Base-by-base conservation (phyloP, 1,140 invertebrate genomes). In the Drosophila chauvacae region DNA sequence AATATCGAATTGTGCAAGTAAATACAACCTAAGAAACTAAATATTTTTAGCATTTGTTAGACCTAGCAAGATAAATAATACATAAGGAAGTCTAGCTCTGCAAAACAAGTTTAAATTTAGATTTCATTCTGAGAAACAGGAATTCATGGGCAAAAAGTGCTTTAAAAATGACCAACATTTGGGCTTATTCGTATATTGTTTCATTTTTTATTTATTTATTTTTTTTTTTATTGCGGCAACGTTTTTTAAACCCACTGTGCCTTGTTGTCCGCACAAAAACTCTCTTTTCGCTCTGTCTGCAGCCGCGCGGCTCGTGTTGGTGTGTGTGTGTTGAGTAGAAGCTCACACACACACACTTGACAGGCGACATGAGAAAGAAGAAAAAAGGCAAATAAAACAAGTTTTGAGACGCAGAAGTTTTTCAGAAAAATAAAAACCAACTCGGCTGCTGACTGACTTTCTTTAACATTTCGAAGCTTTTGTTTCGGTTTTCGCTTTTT, bases 361-460 rank as follows among this genome's bases (percentile, higher is more conserved):
- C 57, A 37, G n/a, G 33, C 45, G 28, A 45, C 50, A 39, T 48
- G 47, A 55, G 75, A 59, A 70, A 65, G 48, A 64, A 81, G 53
- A 74, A 70, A 68, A 63, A 80, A 73, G 60, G 57, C 62, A 65
- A 72, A 69, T 55, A 86, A 84, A 87, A 88, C 80, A 77, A 88
- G 80, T 80, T 88, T 83, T 84, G 75, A 70, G 76, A 71, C 81
- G 80, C 84, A 88, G 84, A 90, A 88, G 84, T 88, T 88, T 90
- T 87, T 72, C 64, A 75, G 62, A 66, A 69, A 59, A 66, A 68
- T 57, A 56, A 72, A 56, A 84, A 77, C 73, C 72, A 77, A 77
- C 79, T 79, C 51, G 37, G 53, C 53, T 56, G 53, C 53, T 65
- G 74, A 80, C 65, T 80, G 80, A 88, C 84, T 90, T 90, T 88